Conservation (phyloP, 2,888 invertebrate species). For the Caenorhabditis doughertyi region DNA sequence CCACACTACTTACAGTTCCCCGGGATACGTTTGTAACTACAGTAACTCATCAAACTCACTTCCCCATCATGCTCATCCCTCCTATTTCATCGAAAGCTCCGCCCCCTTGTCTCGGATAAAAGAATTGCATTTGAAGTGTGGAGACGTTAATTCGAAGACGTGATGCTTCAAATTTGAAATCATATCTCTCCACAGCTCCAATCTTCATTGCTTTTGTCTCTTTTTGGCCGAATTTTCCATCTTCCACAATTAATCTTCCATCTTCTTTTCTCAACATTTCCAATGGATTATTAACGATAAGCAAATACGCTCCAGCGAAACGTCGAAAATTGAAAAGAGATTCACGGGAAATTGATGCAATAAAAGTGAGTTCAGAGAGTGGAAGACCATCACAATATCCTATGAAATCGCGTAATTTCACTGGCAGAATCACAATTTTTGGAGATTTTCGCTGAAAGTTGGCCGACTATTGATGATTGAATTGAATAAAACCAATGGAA, state of each 20-base stretch:
- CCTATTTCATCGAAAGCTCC: slow-evolving; percentile 2
- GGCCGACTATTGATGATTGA: too few relatives aligned
- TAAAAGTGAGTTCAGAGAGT: slow-evolving; percentile 42
- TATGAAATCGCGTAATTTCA: slow-evolving; percentile 41
- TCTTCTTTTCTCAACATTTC: slow-evolving; percentile 57
- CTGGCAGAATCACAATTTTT: slow-evolving; percentile 48
- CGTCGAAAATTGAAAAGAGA: slow-evolving; percentile 41
- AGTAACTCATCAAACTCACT: too few relatives aligned
- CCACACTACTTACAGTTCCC: too few relatives aligned
- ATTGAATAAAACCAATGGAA: not conserved
- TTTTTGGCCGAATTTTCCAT: slow-evolving; percentile 41
- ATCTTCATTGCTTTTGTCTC: slow-evolving; percentile 33
- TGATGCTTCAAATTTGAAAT: slow-evolving; percentile 59
- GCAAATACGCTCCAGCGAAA: slow-evolving; percentile 52
- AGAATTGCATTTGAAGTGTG: slow-evolving; percentile 23
- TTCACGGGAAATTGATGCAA: slow-evolving; percentile 48
- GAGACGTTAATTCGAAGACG: slow-evolving; percentile 37
- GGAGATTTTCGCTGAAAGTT: slow-evolving; percentile 38
- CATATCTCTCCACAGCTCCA: slow-evolving; percentile 58
- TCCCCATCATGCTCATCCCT: slow-evolving; percentile 19
- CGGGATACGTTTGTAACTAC: too few relatives aligned
- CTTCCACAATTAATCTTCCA: slow-evolving; percentile 52
- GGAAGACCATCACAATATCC: slow-evolving; percentile 39
- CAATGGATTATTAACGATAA: slow-evolving; percentile 37
- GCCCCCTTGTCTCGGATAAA: slow-evolving; percentile 33